Evolutionary conservation across 2,888 invertebrate species (phyloP), one percentile per base, ranked within the genome.

Genomic region (Oligia latruncula): DNA sequence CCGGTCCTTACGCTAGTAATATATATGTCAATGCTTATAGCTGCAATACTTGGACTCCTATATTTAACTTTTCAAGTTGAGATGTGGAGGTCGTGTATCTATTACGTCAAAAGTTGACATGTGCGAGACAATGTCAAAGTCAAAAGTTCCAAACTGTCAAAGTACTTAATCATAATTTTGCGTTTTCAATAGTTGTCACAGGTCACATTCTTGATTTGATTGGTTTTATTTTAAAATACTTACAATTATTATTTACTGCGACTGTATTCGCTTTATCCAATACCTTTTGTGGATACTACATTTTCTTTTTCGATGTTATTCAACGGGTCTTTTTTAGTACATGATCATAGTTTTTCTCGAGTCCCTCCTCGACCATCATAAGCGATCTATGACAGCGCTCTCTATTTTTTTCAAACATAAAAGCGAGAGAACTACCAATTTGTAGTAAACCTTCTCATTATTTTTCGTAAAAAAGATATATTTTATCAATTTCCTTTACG

Each of bases 391-490:
- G 75, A 82, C 49, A n/a, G 11, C 67, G n/a, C 66, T 74, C 62
- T 71, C 62, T 75, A 79, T 86, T 73, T 83, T 65, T 8, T 35
- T 75, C 29, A 35, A 81, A 73, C 74, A 77, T 80, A 79, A 78
- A 80, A 49, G 66, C 67, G 67, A 77, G 77, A 81, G 75, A 87
- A 87, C 74, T 58, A 79, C 81, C 84, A 87, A 79, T 86, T 87
- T 84, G 77, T 75, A 84, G 74, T 73, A 74, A 83, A 65, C 73
- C 62, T 13, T 62, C 68, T 84, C 84, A 79, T 87, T 87, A 83
- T 78, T 81, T 86, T 78, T 83, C 43, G 58, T 62, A 70, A 72
- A 87, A 78, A 72, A 74, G 29, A 80, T 75, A 67, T 74, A 68
- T 86, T 86, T 62, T 77, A 77, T 82, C 78, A 77, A 82, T 68